Evolutionary conservation across 1,140 invertebrate genomes (phyloP), one percentile per base, ranked within the genome.

Genomic region (Gryon sp.): DNA sequence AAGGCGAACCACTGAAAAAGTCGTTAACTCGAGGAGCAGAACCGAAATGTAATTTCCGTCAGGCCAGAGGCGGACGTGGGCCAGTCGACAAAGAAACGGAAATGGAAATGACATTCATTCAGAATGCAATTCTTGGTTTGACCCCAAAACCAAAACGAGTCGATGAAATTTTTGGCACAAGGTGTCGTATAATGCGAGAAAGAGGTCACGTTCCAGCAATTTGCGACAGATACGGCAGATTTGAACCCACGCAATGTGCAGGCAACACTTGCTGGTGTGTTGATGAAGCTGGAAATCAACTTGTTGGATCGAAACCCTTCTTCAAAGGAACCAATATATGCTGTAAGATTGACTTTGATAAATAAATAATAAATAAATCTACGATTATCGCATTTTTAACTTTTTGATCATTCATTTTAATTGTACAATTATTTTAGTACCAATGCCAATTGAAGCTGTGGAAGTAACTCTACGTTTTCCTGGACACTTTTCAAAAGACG

Each of bases 211-310:
- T 91, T 8, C 85, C 90, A 1, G 90, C 91, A 0, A 89, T 89
- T 50, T 94, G 93, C 76, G 93, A 94, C 76, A 87, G 87, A 26
- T 83, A 90, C 26, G 94, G 94, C 1, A 90, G 91, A 76, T 96
- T 95, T 82, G 88, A 92, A 1, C 91, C 94, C 0, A 92, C 90
- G 0, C 95, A 96, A 80, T 96, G 95, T 79, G 92, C 92, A 20
- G 90, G 91, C 1, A 91, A 91, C 0, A 91, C 90, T 16, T 96
- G 95, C 83, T 96, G 95, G 95, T 96, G 95, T 84, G 95, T 96
- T 2, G 95, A 96, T 84, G 94, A 94, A 63, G 94, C 94, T 0
- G 95, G 95, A 6, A 95, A 95, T 86, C 93, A 94, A 72, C 82
- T 94, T 1, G 89, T 91, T 65, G 87, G 91, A 15, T 90, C 91